phyloP scores from a whole-genome alignment of 2,888 invertebrate species.

The Drosophila sordidula region DNA sequence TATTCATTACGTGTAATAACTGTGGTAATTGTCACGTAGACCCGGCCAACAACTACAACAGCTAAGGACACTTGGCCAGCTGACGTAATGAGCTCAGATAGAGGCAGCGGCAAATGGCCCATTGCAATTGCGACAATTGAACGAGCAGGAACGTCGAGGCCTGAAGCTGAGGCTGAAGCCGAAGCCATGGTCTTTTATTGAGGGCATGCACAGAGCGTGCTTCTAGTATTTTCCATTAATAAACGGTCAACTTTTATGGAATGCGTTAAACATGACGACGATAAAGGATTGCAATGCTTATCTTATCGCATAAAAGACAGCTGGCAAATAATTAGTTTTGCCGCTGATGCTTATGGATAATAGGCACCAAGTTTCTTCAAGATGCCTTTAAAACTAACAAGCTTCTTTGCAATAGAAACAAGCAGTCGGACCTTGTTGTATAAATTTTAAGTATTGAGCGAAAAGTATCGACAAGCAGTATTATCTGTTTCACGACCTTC shows the following conservation, averaged over 20 bases:
- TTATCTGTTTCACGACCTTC: too few species aligned
- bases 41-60: conserved; percentile 2
- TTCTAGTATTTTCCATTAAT: conserved; percentile 9
- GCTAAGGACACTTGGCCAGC: conserved; percentile 42
- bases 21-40: conserved; percentile 71
- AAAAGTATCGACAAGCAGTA: too few species aligned
- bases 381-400: too few species aligned
- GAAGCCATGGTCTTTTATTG: conserved; percentile 12
- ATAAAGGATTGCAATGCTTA: neutral
- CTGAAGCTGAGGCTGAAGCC: neutral
- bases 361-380: too few species aligned
- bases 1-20: conserved; percentile 60
- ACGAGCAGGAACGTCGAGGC: conserved; percentile 15
- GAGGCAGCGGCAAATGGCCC: conserved; percentile 12
- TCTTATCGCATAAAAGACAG: neutral
- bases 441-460: too few species aligned
- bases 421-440: too few species aligned
- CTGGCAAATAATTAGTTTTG: neutral
- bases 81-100: conserved; percentile 11
- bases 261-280: neutral
- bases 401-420: too few species aligned
- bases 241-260: conserved; percentile 22
- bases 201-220: neutral
- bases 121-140: conserved; percentile 44
- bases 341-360: neutral